These are phyloP conservation scores for Melanaphis sacchari DNA, from an alignment of 1,140 invertebrate species.

Conservation along the genomic window DNA sequence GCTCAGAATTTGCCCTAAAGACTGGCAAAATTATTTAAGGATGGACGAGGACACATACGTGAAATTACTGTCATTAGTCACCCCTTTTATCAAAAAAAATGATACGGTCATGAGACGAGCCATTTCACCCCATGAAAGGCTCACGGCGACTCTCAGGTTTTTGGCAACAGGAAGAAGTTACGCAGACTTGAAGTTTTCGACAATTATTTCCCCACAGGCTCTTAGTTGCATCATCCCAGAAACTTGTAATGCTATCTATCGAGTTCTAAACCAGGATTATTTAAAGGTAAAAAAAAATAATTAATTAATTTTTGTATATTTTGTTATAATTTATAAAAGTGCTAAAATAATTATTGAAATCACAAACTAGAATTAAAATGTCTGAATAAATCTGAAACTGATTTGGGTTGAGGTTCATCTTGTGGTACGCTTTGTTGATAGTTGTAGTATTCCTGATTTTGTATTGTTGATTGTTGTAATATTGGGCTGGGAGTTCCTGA, in stretches of 20 bases:
- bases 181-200: slow-evolving; percentile 63
- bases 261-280: slow-evolving; percentile 29
- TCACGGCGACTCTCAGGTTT: slow-evolving; percentile 63
- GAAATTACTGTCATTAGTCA: slow-evolving; percentile 60
- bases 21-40: slow-evolving; percentile 61
- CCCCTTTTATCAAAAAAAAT: slow-evolving; percentile 62
- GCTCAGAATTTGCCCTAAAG: slow-evolving; percentile 49
- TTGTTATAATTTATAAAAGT: too few species aligned
- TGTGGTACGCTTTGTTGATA: too few species aligned
- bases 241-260: slow-evolving; percentile 61
- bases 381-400: too few species aligned
- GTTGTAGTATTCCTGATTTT: too few species aligned
- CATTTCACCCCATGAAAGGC: slow-evolving; percentile 63
- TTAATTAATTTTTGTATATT: background rate
- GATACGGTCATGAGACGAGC: slow-evolving; percentile 63
- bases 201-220: slow-evolving; percentile 61
- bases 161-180: slow-evolving; percentile 63
- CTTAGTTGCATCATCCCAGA: slow-evolving; percentile 60
- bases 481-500: too few species aligned
- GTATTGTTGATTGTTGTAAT: too few species aligned
- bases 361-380: too few species aligned
- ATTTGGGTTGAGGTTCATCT: too few species aligned
- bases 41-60: slow-evolving; percentile 61
- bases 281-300: slow-evolving; percentile 34
- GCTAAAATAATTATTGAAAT: too few species aligned